Evolutionary conservation across 2,797 vertebrate species (phyloP).

Genomic region (Botia kubotai): DNA sequence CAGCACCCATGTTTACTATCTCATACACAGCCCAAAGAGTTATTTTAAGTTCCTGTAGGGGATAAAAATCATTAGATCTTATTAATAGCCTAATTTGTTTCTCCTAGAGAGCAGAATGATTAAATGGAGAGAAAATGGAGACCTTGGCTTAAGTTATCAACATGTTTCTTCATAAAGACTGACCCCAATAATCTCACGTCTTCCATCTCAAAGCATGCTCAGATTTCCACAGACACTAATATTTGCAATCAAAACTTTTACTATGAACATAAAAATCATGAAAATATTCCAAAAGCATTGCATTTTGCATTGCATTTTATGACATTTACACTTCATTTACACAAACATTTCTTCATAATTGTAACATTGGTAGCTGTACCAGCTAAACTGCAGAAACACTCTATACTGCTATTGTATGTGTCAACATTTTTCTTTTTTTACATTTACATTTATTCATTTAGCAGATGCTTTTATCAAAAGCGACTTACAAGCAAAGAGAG

Average conservation of each 20-base stretch:
- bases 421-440: background rate
- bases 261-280: background rate
- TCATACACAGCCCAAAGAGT: background rate
- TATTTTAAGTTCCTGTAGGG: background rate
- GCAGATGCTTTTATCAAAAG: too few species aligned
- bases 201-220: background rate
- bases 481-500: too few species aligned
- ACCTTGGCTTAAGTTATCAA: background rate
- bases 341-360: background rate
- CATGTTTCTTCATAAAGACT: slow-evolving; percentile 3
- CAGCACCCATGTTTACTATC: background rate
- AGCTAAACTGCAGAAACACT: background rate
- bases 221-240: background rate
- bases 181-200: slow-evolving; percentile 1
- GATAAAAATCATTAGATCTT: background rate
- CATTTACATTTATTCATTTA: too few species aligned
- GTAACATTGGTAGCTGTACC: background rate
- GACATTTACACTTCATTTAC: background rate
- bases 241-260: background rate
- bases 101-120: background rate
- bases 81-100: background rate
- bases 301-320: background rate
- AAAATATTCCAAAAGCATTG: background rate
- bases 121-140: background rate
- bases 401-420: background rate